Base-by-base conservation (phyloP, 37 sponge, comb jelly and placozoan species). In the Haliclona indistincta region DNA sequence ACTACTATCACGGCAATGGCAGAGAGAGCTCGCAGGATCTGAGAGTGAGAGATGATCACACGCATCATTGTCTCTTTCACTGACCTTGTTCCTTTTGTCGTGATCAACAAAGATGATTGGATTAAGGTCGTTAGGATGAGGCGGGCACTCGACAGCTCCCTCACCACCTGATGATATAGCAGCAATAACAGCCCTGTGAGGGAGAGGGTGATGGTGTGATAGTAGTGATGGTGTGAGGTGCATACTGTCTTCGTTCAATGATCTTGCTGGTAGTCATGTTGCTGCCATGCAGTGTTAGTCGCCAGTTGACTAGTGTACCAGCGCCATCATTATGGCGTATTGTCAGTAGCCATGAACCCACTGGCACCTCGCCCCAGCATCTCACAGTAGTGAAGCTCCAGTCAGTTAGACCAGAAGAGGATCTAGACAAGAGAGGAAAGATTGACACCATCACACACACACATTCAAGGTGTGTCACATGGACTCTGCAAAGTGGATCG, bases 311-410 rank as follows among this genome's bases (percentile, higher is more conserved):
- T 19, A 85, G 29, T 5, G 13, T 47, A 25, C 60, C 60, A 58
- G 25, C n/a, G 25, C 28, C n/a, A n/a, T 6, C n/a, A 6, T 58
- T 26, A 58, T 58, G 26, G 7, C 6, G 23, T 58, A 58, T 20
- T 26, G 6, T 8, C n/a, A 58, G 6, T 15, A 30, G 26, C 76
- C 76, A 76, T 35, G 7, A 25, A 3, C 76, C 76, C 25, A 26
- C 6, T 6, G 60, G 80, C 7, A 22, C 20, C 47, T 88, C 89
- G 17, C 84, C 89, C 89, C 89, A 88, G 45, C 73, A 82, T 53
- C 65, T 56, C 5, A 77, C 79, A 43, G 89, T 62, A 13, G 89
- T 61, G 42, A 88, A 88, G 1, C 61, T 83, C 89, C 89, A 88
- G 4, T 77, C 71, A 38, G 73, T 38, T 30, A 82, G 52, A 20